phyloP scores from a whole-genome alignment of 1,140 invertebrate species.

The Drosophila arawakana region DNA sequence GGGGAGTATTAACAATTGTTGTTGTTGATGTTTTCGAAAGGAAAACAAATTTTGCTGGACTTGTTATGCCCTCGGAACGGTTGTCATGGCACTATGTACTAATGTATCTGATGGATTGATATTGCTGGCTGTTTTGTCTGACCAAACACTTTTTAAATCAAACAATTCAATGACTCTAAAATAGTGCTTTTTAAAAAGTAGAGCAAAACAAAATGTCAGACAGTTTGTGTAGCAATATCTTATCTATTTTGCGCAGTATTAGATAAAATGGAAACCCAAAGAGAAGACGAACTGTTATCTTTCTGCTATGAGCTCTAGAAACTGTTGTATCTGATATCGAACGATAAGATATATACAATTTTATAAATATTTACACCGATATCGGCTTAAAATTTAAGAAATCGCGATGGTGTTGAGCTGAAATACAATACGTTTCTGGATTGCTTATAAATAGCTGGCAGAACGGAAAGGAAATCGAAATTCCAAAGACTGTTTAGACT shows the following conservation, averaged over 20 bases:
- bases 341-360: background rate
- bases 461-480: background rate
- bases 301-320: background rate
- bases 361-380: conserved; percentile 29
- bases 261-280: conserved; percentile 63
- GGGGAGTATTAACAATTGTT: conserved; percentile 45
- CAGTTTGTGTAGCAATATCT: conserved; percentile 40
- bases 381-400: conserved; percentile 3
- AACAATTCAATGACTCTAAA: conserved; percentile 9
- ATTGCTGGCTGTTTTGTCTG: conserved; percentile 20
- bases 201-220: conserved; percentile 42
- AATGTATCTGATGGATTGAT: conserved; percentile 18
- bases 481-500: conserved; percentile 4
- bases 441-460: conserved; percentile 12
- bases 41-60: conserved; percentile 62
- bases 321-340: conserved; percentile 13
- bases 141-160: conserved; percentile 36
- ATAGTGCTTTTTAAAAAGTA: conserved; percentile 29
- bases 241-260: conserved; percentile 48
- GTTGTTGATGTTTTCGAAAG: conserved; percentile 44
- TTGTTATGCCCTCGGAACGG: conserved; percentile 61
- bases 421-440: background rate
- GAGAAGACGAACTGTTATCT: conserved; percentile 3
- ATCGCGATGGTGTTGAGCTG: conserved; percentile 2
- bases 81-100: conserved; percentile 55